A percentile compares a stretch with the other conserved stretches of the same genome.
Conservation (phyloP, 2,113 vertebrate species). For the Brachyhypopomus occidentalis region DNA sequence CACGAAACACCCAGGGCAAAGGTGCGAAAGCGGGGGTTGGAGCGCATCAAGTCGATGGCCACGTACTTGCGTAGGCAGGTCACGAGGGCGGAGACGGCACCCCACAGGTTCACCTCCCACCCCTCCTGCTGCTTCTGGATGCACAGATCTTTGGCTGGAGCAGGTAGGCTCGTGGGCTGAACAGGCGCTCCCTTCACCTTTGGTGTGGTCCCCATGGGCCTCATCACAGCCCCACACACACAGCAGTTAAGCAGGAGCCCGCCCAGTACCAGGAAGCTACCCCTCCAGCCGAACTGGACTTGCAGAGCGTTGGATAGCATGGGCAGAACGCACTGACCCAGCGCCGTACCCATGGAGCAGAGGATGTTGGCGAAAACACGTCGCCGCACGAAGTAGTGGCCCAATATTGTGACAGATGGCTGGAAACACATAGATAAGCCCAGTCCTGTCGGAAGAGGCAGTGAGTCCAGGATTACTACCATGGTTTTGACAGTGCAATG, state of each 20-base stretch:
- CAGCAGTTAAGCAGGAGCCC: conserved; percentile 82
- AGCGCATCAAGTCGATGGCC: conserved; percentile 80
- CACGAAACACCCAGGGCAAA: conserved; percentile 76
- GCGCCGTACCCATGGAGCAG: conserved; percentile 78
- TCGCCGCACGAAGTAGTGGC: conserved; percentile 78
- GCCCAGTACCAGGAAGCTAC: conserved; percentile 82
- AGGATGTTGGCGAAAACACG: conserved; percentile 77
- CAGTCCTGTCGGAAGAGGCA: conserved; percentile 69
- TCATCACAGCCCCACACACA: conserved; percentile 82
- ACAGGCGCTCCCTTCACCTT: conserved; percentile 13
- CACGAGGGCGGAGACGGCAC: conserved; percentile 22
- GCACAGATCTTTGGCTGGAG: conserved; percentile 14
- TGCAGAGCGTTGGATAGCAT: too few species aligned
- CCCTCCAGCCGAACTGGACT: conserved; percentile 88
- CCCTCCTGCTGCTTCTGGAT: conserved; percentile 20
- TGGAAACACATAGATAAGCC: conserved; percentile 84
- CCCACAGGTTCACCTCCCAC: conserved; percentile 22
- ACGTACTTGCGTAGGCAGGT: conserved; percentile 71
- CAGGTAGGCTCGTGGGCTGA: not conserved
- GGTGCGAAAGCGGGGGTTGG: conserved; percentile 75
- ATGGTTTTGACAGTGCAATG: not conserved
- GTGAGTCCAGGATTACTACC: not conserved
- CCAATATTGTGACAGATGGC: conserved; percentile 77
- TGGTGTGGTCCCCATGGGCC: conserved; percentile 67
- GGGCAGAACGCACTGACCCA: conserved; percentile 77